Conservation (phyloP, 2,113 vertebrate genomes). For the Piprites chloris region DNA sequence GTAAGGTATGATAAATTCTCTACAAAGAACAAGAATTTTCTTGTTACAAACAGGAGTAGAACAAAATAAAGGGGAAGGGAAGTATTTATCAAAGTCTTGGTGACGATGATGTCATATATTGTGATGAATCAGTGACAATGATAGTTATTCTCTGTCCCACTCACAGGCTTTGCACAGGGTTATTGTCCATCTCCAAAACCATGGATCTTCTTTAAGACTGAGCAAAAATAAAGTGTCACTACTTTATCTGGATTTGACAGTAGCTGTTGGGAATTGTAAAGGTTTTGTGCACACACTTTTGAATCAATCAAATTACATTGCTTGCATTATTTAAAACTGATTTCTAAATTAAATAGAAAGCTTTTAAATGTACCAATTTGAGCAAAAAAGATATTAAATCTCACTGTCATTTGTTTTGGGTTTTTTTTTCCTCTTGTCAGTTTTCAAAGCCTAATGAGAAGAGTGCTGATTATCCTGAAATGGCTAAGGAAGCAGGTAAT, state of each 20-base stretch:
- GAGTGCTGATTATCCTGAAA: conserved; percentile 86
- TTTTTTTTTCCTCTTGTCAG: conserved; percentile 61
- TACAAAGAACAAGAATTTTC: background rate
- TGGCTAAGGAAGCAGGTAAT: conserved; percentile 95
- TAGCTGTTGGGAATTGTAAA: background rate
- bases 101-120: background rate
- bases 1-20: background rate
- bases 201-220: background rate
- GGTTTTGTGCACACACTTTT: background rate
- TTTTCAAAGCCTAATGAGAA: conserved; percentile 82
- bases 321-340: background rate
- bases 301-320: background rate
- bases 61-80: background rate
- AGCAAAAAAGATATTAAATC: background rate
- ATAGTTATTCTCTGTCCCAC: background rate
- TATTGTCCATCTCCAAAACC: background rate
- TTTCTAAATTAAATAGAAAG: background rate
- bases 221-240: background rate
- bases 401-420: background rate
- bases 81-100: background rate
- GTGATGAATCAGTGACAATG: background rate
- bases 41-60: background rate
- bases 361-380: background rate
- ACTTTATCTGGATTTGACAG: background rate
- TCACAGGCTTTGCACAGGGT: background rate